phyloP scores from a whole-genome alignment of 2,113 vertebrate species.

The Clupea harengus region DNA sequence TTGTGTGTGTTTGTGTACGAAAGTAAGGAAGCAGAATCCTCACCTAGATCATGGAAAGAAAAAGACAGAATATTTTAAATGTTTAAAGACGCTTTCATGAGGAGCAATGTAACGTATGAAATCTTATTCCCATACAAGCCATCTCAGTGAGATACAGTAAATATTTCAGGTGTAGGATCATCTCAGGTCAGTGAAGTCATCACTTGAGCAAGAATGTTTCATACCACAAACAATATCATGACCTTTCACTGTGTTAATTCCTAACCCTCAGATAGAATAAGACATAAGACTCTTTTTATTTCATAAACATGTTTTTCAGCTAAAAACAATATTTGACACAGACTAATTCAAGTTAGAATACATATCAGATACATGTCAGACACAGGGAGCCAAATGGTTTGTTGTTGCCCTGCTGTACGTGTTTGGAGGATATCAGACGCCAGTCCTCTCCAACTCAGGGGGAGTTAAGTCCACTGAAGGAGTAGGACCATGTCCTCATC shows the following conservation, averaged over 20 bases:
- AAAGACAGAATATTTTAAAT: conserved; percentile 60
- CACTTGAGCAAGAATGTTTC: not conserved
- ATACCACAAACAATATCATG: not conserved
- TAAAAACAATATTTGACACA: no score
- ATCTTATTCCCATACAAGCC: conserved; percentile 55
- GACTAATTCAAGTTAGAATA: no score
- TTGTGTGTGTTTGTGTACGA: not conserved
- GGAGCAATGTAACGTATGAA: conserved; percentile 58
- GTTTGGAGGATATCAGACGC: not conserved
- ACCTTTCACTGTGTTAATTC: not conserved
- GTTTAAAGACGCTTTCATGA: conserved; percentile 70
- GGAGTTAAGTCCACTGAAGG: not conserved
- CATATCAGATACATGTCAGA: not conserved
- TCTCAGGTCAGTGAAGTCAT: conserved; percentile 13
- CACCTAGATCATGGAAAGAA: conserved; percentile 65
- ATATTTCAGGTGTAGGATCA: conserved; percentile 47
- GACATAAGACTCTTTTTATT: no score
- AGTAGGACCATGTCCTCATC: not conserved
- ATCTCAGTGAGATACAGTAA: conserved; percentile 47
- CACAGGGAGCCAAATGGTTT: not conserved
- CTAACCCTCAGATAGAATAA: not conserved
- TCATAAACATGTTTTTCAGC: no score
- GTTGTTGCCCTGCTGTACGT: not conserved
- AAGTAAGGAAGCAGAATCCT: conserved; percentile 54
- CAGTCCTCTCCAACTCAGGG: not conserved